Base-by-base conservation (phyloP, 1,140 invertebrate genomes). In the Cydia splendana region DNA sequence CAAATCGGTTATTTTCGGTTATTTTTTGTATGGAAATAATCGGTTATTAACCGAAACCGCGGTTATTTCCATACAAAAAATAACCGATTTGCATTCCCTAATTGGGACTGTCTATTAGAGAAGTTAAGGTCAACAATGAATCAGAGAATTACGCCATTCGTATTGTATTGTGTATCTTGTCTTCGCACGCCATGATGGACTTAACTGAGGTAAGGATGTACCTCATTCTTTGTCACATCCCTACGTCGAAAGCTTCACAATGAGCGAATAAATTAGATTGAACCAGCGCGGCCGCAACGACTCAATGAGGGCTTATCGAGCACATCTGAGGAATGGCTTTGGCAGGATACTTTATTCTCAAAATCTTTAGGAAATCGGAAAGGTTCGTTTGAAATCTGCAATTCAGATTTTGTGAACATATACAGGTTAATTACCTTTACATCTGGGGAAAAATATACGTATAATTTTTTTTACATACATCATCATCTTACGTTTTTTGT, bases 221-320 rank as follows among this genome's bases (percentile, higher is more conserved):
- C 57, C 20, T 62, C 57, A 62, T 24, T 3, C 57, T 57, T 10
- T 24, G 20, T 62, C 57, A 62, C 57, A 62, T 10, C 57, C 18
- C 57, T 62, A 24, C 15, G 57, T 62, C 18, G 57, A 24, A 57
- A 18, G 57, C 18, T 2, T 62, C 65, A 86, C 85, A 86, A 86
- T 86, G 82, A 84, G 77, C 76, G 80, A 84, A 86, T 86, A 86
- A 86, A 86, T 85, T 85, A 85, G 81, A 78, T 74, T 80, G 76
- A 76, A 75, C 79, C 67, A 34, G 65, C 76, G 79, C 75, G 65
- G 62, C 34, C 79, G 82, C 57, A 10, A 85, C 84, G 84, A 81
- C 81, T 85, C 82, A 84, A 85, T 85, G 81, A 79, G 10, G 57
- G 77, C 67, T 82, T 75, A 71, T 28, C 71, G 69, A 53, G 74